Evolutionary conservation across 2,797 vertebrate species (phyloP).

Genomic region (Acipenser oxyrinchus): DNA sequence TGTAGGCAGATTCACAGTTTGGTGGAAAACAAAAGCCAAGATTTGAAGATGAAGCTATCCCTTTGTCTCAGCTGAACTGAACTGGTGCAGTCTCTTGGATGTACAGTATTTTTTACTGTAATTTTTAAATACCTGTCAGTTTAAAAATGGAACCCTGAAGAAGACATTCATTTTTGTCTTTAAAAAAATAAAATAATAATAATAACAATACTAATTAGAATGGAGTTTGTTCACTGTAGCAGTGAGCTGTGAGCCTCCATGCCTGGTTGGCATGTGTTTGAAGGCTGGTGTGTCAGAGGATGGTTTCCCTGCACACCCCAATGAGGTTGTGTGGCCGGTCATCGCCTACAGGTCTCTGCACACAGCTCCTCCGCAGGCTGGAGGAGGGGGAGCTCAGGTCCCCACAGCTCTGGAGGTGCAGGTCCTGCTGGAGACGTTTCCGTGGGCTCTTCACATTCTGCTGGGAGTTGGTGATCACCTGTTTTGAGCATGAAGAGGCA

Average conservation of each 20-base stretch:
- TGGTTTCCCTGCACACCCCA: slow-evolving; percentile 74
- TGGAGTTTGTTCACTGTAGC: slow-evolving; percentile 29
- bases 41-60: slow-evolving; percentile 34
- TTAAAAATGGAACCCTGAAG: slow-evolving; percentile 50
- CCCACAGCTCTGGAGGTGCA: slow-evolving; percentile 79
- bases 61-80: slow-evolving; percentile 35
- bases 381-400: slow-evolving; percentile 60
- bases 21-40: slow-evolving; percentile 13
- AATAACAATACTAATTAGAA: background rate
- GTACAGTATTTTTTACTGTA: slow-evolving; percentile 15
- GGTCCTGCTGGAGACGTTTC: slow-evolving; percentile 60
- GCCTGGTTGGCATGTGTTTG: slow-evolving; percentile 11
- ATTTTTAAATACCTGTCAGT: slow-evolving; percentile 6
- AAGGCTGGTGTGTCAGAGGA: slow-evolving; percentile 63
- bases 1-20: slow-evolving; percentile 25
- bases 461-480: slow-evolving; percentile 72
- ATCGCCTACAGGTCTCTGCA: slow-evolving; percentile 32
- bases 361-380: slow-evolving; percentile 42
- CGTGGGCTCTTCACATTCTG: slow-evolving; percentile 48
- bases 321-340: slow-evolving; percentile 60
- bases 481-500: slow-evolving; percentile 16
- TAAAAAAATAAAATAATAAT: slow-evolving; percentile 25
- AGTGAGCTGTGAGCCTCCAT: slow-evolving; percentile 31
- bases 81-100: slow-evolving; percentile 3
- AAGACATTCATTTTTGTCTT: slow-evolving; percentile 27